Percentiles rank a stretch among this genome's conserved stretches.
Conservation (phyloP, 2,113 vertebrate species). For the Microcebus jonahi region DNA sequence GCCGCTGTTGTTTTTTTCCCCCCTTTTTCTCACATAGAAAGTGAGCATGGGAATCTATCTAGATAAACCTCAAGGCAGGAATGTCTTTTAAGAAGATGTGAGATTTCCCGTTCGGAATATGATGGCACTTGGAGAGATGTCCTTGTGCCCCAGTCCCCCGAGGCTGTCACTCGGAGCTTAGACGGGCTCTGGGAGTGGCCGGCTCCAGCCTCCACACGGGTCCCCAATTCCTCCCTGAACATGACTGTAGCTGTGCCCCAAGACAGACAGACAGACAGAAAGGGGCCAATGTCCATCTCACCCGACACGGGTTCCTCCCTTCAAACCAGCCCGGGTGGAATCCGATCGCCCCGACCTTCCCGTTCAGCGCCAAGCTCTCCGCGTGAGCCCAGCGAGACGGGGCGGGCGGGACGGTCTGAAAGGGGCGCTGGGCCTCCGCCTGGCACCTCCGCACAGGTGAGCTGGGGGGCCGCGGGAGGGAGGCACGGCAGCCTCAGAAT, state of each 20-base stretch:
- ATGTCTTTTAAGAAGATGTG: neutral
- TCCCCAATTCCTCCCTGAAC: neutral
- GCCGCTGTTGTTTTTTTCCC: neutral
- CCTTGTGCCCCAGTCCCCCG: neutral
- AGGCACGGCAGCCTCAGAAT: neutral
- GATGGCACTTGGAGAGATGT: neutral
- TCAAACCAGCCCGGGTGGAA: neutral
- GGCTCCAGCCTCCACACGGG: rapidly evolving
- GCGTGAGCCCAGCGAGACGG: neutral
- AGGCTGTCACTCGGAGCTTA: neutral
- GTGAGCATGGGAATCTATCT: neutral
- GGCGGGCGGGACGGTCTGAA: neutral
- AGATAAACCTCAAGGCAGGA: neutral
- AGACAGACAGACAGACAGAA: neutral
- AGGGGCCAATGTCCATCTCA: neutral
- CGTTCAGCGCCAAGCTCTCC: neutral
- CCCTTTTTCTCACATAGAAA: neutral
- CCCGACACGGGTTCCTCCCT: neutral
- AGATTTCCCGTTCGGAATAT: neutral
- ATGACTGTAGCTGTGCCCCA: neutral
- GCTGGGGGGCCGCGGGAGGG: neutral
- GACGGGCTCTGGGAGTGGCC: neutral
- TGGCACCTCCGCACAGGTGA: too few species aligned
- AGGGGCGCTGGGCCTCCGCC: neutral
- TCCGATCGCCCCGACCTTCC: neutral